phyloP scores from a whole-genome alignment of 2,797 vertebrate species.

The Steatocranus sp. region DNA sequence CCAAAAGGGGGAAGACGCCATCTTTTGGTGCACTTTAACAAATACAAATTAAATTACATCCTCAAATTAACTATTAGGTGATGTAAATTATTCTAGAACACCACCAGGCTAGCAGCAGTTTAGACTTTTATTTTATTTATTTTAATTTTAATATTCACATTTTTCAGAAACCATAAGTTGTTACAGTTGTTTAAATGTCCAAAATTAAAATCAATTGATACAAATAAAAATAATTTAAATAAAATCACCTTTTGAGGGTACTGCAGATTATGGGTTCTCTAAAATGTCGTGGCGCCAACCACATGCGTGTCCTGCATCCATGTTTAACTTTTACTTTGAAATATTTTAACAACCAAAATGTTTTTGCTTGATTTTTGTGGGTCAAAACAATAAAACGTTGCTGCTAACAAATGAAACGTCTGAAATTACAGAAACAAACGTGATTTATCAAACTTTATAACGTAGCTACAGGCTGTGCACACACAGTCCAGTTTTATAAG shows the following conservation, averaged over 20 bases:
- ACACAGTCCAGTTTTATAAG: not conserved
- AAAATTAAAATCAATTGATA: not conserved
- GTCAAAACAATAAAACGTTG: rapidly evolving
- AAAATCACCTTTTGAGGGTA: not conserved
- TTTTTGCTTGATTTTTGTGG: not conserved
- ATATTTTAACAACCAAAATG: not conserved
- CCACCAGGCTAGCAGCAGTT: not conserved
- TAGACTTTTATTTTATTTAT: not conserved
- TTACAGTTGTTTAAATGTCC: not conserved
- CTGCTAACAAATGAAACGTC: not conserved
- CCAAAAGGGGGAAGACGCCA: not conserved
- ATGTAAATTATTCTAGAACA: rapidly evolving
- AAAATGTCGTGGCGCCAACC: rapidly evolving
- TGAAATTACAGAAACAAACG: not conserved
- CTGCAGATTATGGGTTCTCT: not conserved
- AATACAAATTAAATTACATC: not conserved
- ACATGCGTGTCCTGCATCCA: not conserved
- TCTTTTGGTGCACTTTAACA: not conserved
- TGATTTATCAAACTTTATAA: not conserved
- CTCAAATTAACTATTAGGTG: not conserved
- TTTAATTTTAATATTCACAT: not conserved
- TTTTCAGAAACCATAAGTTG: rapidly evolving
- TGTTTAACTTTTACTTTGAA: not conserved
- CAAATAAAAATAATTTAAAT: not conserved
- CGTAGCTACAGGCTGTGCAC: rapidly evolving